Evolutionary conservation across 2,797 vertebrate species (phyloP).

Genomic region (Sebastes kiyomatsui): DNA sequence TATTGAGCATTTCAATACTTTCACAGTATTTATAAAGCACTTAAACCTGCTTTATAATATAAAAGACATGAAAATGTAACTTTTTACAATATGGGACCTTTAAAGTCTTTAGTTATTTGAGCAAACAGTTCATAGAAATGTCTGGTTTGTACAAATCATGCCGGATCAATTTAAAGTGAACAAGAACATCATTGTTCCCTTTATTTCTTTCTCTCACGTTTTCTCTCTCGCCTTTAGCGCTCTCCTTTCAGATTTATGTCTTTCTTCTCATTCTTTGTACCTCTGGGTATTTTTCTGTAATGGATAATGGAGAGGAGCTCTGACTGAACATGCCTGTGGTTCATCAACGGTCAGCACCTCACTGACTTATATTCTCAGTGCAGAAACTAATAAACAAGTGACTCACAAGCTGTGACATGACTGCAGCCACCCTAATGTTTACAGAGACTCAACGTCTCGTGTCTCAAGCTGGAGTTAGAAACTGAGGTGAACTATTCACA

Average conservation of each 20-base stretch:
- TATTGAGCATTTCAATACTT: no score
- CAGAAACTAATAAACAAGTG: conserved; percentile 9
- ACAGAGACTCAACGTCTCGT: background rate
- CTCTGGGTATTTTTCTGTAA: conserved; percentile 40
- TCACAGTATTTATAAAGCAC: no score
- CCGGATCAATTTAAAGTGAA: conserved; percentile 9
- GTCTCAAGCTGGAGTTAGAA: background rate
- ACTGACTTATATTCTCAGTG: background rate
- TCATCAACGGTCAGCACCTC: conserved; percentile 25
- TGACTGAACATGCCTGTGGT: conserved; percentile 15
- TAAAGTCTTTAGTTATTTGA: background rate
- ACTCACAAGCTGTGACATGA: conserved; percentile 10
- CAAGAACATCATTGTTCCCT: background rate
- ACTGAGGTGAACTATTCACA: background rate
- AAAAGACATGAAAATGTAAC: no score
- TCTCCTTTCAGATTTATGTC: conserved; percentile 43
- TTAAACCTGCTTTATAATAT: no score
- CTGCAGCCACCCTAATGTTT: background rate
- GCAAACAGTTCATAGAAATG: background rate
- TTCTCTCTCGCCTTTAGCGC: background rate
- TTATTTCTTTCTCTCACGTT: background rate
- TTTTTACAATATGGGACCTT: no score
- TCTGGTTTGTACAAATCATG: background rate
- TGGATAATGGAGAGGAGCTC: conserved; percentile 30
- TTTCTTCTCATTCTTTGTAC: conserved; percentile 49